Base-by-base conservation (phyloP, 1,140 invertebrate genomes). In the Conopomorpha cramerella region DNA sequence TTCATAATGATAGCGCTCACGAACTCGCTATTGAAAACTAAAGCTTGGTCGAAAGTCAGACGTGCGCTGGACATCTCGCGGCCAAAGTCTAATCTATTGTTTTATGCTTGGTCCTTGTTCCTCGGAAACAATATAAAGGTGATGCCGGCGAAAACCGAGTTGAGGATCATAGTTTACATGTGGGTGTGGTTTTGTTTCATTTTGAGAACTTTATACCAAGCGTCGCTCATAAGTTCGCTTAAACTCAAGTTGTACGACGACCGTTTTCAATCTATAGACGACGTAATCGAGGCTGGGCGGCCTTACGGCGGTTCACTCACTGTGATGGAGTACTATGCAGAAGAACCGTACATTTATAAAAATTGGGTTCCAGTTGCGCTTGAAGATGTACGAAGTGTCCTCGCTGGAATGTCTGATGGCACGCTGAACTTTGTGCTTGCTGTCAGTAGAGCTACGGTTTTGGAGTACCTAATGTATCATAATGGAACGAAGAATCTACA, bases 161-260 rank as follows among this genome's bases (percentile, higher is more conserved):
- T 62, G 10, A 17, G 48, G 17, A 31, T 43, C 1, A 25, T 55
- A 8, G 34, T 68, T 8, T 52, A 35, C 11, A 48, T 26, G 1
- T 68, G 64, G 64, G 42, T 68, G 34, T 64, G 52, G 51, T 62
- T 59, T 30, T 52, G 54, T 30, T 55, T 57, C 38, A 30, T 68
- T 3, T 49, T 68, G 8, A 46, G 55, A 31, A 52, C 32, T 17
- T 49, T 45, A 16, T 68, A 68, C 34, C 59, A 65, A 38, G 57
- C 49, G 10, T 47, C 50, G 10, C 39, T 68, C 12, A 45, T 58
- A 16, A 41, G 35, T 41, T 50, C 53, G 4, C 30, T 68, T 15
- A 65, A 61, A 45, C 36, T 39, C 0, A 25, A 36, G 23, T 13
- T 38, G 7, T 55, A 63, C 30, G 42, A 49, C 30, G 38, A 46